phyloP scores from a whole-genome alignment of 2,113 vertebrate genomes.

The Limnothrissa miodon region DNA sequence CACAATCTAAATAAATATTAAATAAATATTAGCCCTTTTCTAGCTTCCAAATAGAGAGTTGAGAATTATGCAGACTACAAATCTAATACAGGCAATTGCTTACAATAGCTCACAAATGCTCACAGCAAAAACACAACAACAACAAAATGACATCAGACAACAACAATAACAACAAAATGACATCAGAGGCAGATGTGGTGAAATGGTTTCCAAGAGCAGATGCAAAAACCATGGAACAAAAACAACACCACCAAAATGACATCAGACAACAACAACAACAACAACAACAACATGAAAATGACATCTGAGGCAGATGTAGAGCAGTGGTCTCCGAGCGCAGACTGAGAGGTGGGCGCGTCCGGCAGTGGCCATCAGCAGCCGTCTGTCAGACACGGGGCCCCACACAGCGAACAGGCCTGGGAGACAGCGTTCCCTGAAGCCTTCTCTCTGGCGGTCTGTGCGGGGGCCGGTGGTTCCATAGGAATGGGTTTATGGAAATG shows the following conservation, averaged over 20 bases:
- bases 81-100: neutral
- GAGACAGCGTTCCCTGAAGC: conserved; percentile 11
- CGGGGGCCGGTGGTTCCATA: conserved; percentile 57
- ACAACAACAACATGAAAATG: too few species aligned
- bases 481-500: conserved; percentile 70
- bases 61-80: neutral
- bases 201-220: too few species aligned
- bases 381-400: neutral
- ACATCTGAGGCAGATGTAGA: neutral
- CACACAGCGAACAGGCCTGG: neutral
- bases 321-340: neutral
- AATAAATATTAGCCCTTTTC: neutral
- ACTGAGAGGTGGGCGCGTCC: neutral
- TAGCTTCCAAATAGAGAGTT: neutral
- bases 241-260: too few species aligned
- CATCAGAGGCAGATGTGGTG: too few species aligned
- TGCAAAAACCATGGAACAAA: too few species aligned
- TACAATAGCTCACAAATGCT: neutral
- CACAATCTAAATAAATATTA: neutral
- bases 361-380: neutral
- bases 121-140: too few species aligned
- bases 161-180: too few species aligned
- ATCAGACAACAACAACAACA: too few species aligned
- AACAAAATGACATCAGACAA: too few species aligned
- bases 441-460: conserved; percentile 43